Evolutionary conservation across 2,113 vertebrate species (phyloP).

Genomic region (Apaloderma vittatum): DNA sequence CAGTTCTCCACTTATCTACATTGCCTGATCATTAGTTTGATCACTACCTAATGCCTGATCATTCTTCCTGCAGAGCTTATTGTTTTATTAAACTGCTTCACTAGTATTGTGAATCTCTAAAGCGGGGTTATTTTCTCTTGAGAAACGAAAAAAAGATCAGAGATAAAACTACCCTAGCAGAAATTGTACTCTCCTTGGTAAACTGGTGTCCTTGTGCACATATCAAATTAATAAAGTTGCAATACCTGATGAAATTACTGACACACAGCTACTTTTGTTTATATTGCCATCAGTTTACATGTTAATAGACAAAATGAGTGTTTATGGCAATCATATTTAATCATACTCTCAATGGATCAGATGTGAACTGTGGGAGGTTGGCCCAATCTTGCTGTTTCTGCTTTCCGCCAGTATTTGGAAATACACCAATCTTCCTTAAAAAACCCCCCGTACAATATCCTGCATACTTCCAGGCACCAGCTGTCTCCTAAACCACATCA

Average conservation of each 20-base stretch:
- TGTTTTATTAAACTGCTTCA: conserved; percentile 32
- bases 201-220: not conserved
- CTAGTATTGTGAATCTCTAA: not conserved
- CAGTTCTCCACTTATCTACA: conserved; percentile 28
- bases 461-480: conserved; percentile 7
- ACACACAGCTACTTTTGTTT: conserved; percentile 35
- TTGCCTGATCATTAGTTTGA: conserved; percentile 39
- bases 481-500: conserved; percentile 24
- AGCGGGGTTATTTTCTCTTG: not conserved
- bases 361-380: conserved; percentile 45
- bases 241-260: conserved; percentile 12
- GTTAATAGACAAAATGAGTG: conserved; percentile 9
- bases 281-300: conserved; percentile 28
- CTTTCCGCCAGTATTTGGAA: conserved; percentile 39
- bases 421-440: conserved; percentile 10
- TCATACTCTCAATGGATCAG: conserved; percentile 8
- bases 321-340: conserved; percentile 22
- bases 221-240: not conserved
- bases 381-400: not conserved
- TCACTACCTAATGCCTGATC: conserved; percentile 19
- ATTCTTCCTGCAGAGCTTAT: conserved; percentile 29
- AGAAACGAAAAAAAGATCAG: not conserved
- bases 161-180: not conserved
- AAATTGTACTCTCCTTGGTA: not conserved
- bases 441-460: not conserved